Percentiles rank a stretch among this genome's conserved stretches.
Conservation (phyloP, 2,888 invertebrate genomes). For the Trissolcus japonicus region DNA sequence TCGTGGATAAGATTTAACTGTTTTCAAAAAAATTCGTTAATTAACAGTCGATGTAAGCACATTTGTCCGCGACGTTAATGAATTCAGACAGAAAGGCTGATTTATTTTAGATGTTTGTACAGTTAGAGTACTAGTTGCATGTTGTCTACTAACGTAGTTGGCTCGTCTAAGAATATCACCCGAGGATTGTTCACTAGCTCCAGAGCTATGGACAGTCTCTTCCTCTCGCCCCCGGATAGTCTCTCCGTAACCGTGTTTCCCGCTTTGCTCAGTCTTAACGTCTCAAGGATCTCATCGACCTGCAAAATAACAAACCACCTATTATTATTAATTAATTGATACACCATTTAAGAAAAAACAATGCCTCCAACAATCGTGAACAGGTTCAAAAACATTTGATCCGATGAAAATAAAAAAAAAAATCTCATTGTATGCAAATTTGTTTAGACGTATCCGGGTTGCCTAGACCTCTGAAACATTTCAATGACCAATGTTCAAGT, state of each 20-base stretch:
- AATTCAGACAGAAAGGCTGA: constrained; percentile 3
- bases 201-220: constrained; percentile 93
- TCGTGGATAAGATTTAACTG: too few species aligned
- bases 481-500: constrained; percentile 4
- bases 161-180: constrained; percentile 95
- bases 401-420: too few species aligned
- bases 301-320: constrained; percentile 71
- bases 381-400: too few species aligned
- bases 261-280: constrained; percentile 85
- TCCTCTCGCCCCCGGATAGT: constrained; percentile 94
- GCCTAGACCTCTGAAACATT: constrained; percentile 7
- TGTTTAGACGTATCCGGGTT: constrained; percentile 2
- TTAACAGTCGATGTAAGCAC: neutral
- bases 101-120: constrained; percentile 6
- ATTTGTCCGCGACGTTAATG: neutral
- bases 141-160: constrained; percentile 88
- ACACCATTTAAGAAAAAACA: too few species aligned
- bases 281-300: constrained; percentile 91
- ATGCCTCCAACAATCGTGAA: too few species aligned
- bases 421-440: constrained; percentile 17
- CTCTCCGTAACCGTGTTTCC: constrained; percentile 84
- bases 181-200: constrained; percentile 97
- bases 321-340: too few species aligned
- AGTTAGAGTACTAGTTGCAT: constrained; percentile 8
- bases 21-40: neutral